Base-by-base conservation (phyloP, 1,140 invertebrate genomes). In the Nasonia longicornis region DNA sequence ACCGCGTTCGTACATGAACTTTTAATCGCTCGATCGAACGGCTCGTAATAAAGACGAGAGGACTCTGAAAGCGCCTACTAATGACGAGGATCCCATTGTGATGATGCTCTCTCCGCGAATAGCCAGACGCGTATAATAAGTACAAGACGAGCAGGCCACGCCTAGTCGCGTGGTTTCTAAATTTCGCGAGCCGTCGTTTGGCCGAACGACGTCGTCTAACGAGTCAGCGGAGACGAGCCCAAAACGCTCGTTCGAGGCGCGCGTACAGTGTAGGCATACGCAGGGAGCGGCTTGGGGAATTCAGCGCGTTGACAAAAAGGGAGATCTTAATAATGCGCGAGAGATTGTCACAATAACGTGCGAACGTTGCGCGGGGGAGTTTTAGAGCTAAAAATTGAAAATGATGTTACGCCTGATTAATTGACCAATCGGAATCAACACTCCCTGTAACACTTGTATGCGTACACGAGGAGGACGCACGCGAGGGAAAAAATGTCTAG, bases 21-120 rank as follows among this genome's bases (percentile, higher is more conserved):
- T 72, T 79, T 66, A 52, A 73, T 42, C 67, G 38, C 22, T 45
- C 78, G 29, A 66, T 64, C 16, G 67, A 72, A 71, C 22, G 69
- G 22, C 26, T 45, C 48, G 48, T 77, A 69, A 69, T 67, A 79
- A 29, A 63, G 31, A 10, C 7, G 14, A 35, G 48, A 31, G 35
- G 38, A n/a, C 3, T 42, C 10, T 64, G 26, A 71, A 72, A 72
- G 48, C 29, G 20, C 22, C 64, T 52, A 14, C 35, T 48, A 16
- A 64, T 16, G 35, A 38, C 14, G 12, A 69, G 78, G 14, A 58
- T 20, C 70, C 77, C 45, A 74, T 14, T 2, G 35, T 31, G 52
- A 58, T 58, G 6, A 58, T 58, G 6, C 20, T 58, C 52, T 58
- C 52, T 58, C 20, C 6, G 7, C 35, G 35, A 38, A 38, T 38